These are phyloP conservation scores for Enteromius anoplus DNA, from an alignment of 2,797 vertebrate genomes.

Conservation along the genomic window DNA sequence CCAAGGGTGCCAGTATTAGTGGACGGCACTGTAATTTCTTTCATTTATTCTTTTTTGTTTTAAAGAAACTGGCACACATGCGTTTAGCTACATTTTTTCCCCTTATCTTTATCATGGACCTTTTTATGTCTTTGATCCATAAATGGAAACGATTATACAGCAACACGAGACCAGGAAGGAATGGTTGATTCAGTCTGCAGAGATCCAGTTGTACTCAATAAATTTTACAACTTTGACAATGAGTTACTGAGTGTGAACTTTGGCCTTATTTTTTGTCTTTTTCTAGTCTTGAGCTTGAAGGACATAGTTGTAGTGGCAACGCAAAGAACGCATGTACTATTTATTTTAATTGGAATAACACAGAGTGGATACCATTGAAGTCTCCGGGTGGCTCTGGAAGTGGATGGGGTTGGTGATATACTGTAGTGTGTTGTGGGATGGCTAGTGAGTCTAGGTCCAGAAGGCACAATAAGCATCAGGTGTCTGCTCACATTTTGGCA, in stretches of 20 bases:
- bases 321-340: background rate
- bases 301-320: background rate
- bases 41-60: too few species aligned
- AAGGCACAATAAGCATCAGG: background rate
- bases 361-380: background rate
- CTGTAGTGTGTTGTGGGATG: background rate
- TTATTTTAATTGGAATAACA: background rate
- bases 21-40: too few species aligned
- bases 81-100: background rate
- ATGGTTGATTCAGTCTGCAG: background rate
- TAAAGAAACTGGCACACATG: background rate
- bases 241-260: constrained; percentile 51
- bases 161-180: background rate
- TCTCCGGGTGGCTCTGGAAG: background rate
- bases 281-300: background rate
- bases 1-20: too few species aligned
- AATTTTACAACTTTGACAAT: constrained; percentile 53
- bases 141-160: constrained; percentile 37
- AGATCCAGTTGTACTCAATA: background rate
- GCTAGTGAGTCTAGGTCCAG: background rate
- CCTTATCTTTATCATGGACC: background rate
- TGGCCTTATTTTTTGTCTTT: background rate
- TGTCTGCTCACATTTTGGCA: background rate
- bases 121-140: constrained; percentile 1
- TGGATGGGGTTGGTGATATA: background rate